phyloP scores from a whole-genome alignment of 1,140 invertebrate genomes.

The Drosophila lacertosa region DNA sequence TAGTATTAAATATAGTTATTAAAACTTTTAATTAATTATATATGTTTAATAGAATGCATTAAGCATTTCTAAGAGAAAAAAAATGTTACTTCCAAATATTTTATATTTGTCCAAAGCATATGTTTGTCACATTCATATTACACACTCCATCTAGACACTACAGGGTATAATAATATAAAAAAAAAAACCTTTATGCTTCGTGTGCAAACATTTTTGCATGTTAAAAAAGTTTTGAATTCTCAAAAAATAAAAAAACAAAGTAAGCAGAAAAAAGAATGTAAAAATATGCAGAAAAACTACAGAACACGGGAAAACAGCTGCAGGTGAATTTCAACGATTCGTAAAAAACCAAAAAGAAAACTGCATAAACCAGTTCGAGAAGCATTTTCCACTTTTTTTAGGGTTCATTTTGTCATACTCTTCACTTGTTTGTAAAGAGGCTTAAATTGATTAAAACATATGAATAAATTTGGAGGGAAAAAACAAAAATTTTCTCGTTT shows the following conservation, averaged over 20 bases:
- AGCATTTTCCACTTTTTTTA: no score
- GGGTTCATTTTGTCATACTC: neutral
- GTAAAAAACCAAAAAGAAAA: slow-evolving; percentile 40
- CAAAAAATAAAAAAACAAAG: slow-evolving; percentile 40
- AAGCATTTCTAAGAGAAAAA: no score
- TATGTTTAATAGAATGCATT: no score
- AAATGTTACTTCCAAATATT: no score
- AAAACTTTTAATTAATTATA: no score
- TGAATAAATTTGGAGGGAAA: no score
- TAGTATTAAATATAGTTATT: no score
- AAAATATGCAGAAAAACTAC: slow-evolving; percentile 46
- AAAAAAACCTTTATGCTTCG: slow-evolving; percentile 18
- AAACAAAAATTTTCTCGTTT: no score
- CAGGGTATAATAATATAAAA: slow-evolving; percentile 3
- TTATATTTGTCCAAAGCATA: no score
- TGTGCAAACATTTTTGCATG: slow-evolving; percentile 9
- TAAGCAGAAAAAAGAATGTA: slow-evolving; percentile 22
- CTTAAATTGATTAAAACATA: neutral
- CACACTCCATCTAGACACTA: neutral
- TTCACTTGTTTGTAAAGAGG: neutral
- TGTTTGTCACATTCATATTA: neutral
- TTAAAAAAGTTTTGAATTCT: slow-evolving; percentile 19
- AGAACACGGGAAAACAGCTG: slow-evolving; percentile 60
- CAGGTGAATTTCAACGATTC: slow-evolving; percentile 66
- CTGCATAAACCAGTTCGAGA: neutral